Evolutionary conservation across 2,113 vertebrate genomes (phyloP), one percentile per base, ranked within the genome.

Genomic region (Hippoglossus stenolepis): DNA sequence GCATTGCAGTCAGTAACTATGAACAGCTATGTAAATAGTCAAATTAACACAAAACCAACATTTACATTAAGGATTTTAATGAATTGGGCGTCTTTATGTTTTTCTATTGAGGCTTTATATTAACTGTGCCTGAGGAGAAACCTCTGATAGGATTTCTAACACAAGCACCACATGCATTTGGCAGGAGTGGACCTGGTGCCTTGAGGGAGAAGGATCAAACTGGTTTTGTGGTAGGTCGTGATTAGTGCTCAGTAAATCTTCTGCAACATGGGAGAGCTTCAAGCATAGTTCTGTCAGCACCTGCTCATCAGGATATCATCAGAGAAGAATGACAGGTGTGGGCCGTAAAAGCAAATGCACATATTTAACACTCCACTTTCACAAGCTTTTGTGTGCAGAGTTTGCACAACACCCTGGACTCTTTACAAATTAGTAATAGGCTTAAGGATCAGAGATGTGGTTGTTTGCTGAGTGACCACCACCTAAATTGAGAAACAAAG

Each of bases 381-480:
- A 35, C 40, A 57, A 17, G 43, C 13, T 56, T 67, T 62, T 57
- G 17, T 31, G 18, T 58, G 45, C 3, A 64, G 49, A 69, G 59
- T 75, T 75, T 57, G 51, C 31, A 51, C 3, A 53, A 70, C 47
- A 14, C 2, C 1, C 14, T 68, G 47, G n/a, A 43, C 26, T 56
- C 12, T 15, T 56, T 31, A 38, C 17, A 59, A 72, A 38, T 31
- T 31, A 31, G 6, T 65, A 76, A 84, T 82, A 61, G 57, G 70
- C 75, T 90, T 80, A 75, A 5, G 21, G 73, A 40, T 58, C 35
- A 67, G 31, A 75, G 11, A 58, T 2, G 3, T 15, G 12, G 10
- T 35, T 78, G 63, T 67, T 82, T 54, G 8, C 23, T 49, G 40
- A 71, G 47, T 72, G 53, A 62, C 14, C 65, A 35, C 51, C 23